A percentile compares a stretch with the other conserved stretches of the same genome.
phyloP scores from a whole-genome alignment of 1,140 invertebrate genomes.

The Drosophila sp. region DNA sequence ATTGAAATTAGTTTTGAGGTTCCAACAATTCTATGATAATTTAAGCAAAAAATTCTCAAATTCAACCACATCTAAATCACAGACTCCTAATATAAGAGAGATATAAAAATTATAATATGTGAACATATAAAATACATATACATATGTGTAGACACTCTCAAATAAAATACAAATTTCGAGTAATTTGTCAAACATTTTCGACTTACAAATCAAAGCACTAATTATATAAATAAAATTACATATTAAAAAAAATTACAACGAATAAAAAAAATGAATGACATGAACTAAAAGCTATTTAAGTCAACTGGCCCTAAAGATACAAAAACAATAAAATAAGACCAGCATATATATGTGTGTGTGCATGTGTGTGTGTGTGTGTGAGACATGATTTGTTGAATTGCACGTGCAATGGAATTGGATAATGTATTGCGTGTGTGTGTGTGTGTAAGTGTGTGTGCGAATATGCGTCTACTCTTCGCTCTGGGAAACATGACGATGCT shows the following conservation, averaged over 20 bases:
- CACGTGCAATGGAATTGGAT: slow-evolving; percentile 23
- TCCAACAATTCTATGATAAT: slow-evolving; percentile 58
- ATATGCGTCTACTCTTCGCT: slow-evolving; percentile 50
- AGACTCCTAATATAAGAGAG: slow-evolving; percentile 80
- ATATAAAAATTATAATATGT: slow-evolving; percentile 50
- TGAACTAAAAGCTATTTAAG: slow-evolving; percentile 78
- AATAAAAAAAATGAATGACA: slow-evolving; percentile 29
- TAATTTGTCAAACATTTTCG: slow-evolving; percentile 52
- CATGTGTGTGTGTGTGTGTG: slow-evolving; percentile 12
- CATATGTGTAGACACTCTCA: slow-evolving; percentile 36
- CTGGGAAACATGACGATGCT: slow-evolving; percentile 55
- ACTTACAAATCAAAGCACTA: slow-evolving; percentile 50
- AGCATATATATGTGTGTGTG: slow-evolving; percentile 26
- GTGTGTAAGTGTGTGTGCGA: slow-evolving; percentile 12
- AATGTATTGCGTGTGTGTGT: slow-evolving; percentile 10
- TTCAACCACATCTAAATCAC: slow-evolving; percentile 82
- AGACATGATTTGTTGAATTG: slow-evolving; percentile 36
- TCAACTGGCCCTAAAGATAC: slow-evolving; percentile 71
- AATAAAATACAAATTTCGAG: slow-evolving; percentile 67
- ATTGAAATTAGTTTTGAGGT: slow-evolving; percentile 51
- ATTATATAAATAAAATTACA: slow-evolving; percentile 32
- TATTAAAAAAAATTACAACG: slow-evolving; percentile 37
- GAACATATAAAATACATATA: slow-evolving; percentile 31
- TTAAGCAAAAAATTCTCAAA: slow-evolving; percentile 57
- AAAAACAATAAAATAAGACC: slow-evolving; percentile 58